Evolutionary conservation across 1,140 invertebrate species (phyloP), one percentile per base, ranked within the genome.

Genomic region (Drosophila fuyamai): DNA sequence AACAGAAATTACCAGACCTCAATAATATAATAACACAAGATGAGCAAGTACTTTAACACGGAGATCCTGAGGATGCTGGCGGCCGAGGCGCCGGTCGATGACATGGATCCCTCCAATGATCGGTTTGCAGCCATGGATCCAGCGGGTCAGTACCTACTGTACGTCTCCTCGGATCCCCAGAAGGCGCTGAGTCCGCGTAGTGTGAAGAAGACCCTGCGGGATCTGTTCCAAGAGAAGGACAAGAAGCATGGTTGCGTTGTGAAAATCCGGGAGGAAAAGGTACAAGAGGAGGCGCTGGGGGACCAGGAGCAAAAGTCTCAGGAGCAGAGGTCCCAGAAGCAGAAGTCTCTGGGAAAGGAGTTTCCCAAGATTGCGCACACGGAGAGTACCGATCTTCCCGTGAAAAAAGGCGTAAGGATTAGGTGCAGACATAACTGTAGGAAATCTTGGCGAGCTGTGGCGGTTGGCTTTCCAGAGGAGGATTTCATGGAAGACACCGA

Each of bases 41-140:
- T 48, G 46, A 48, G 10, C 23, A 48, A 48, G 7, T 48, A 48
- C 46, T 48, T 48, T 1, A 48, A 48, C 7, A 48, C 23, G 2
- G 23, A 48, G 13, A 29, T 48, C 13, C 23, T 29, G 1, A n/a
- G 8, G 2, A 29, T 2, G 23, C 23, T 48, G 23, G 13, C 27
- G 46, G 6, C 23, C 46, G 6, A 29, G 18, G 13, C 13, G 18
- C 23, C 23, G 6, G 46, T 7, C 7, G 23, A 29, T n/a, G 7
- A 4, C 4, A 13, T n/a, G 23, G 46, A 47, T 6, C 5, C 23
- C 12, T 4, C 0, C 46, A 27, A 47, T 13, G 18, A 29, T 48
- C 23, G 13, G 4, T 35, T 9, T 9, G 8, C 13, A 14, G 47
- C 47, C 23, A 29, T 48, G 47, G 27, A 50, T 2, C 1, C n/a